phyloP scores from a whole-genome alignment of 1,140 invertebrate genomes.

The Pantala flavescens region DNA sequence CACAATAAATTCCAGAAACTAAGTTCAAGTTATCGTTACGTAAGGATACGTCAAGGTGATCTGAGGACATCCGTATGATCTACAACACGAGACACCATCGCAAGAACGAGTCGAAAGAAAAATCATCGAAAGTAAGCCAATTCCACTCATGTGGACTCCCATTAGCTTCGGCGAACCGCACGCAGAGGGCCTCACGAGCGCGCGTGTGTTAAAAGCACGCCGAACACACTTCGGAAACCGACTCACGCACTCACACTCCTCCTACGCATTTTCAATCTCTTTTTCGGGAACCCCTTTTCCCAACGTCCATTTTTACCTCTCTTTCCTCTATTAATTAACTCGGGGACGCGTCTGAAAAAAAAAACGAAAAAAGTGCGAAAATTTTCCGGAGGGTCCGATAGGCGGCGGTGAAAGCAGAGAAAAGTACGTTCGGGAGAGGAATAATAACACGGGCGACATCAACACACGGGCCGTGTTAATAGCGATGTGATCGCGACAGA shows the following conservation, averaged over 20 bases:
- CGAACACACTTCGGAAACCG: not conserved
- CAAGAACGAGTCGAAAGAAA: no score
- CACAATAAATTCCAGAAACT: no score
- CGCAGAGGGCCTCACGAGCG: not conserved
- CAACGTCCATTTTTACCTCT: not conserved
- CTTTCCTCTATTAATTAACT: constrained; percentile 3
- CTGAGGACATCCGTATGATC: no score
- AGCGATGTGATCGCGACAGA: no score
- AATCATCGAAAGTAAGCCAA: no score
- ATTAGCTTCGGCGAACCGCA: not conserved
- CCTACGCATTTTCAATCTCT: not conserved
- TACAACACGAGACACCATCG: no score
- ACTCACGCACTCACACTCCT: not conserved
- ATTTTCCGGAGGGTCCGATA: not conserved
- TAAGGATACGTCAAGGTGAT: no score
- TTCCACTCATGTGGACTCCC: not conserved
- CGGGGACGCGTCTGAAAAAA: not conserved
- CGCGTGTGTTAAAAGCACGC: not conserved
- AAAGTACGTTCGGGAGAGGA: not conserved
- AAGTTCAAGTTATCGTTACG: no score
- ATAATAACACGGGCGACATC: not conserved
- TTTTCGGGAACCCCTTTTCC: not conserved
- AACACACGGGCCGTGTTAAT: not conserved
- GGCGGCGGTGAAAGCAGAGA: not conserved
- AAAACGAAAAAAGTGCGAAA: not conserved